A percentile compares a stretch with the other conserved stretches of the same genome.
Conservation (phyloP, 2,113 vertebrate species). For the Romanogobio albipinnatus region DNA sequence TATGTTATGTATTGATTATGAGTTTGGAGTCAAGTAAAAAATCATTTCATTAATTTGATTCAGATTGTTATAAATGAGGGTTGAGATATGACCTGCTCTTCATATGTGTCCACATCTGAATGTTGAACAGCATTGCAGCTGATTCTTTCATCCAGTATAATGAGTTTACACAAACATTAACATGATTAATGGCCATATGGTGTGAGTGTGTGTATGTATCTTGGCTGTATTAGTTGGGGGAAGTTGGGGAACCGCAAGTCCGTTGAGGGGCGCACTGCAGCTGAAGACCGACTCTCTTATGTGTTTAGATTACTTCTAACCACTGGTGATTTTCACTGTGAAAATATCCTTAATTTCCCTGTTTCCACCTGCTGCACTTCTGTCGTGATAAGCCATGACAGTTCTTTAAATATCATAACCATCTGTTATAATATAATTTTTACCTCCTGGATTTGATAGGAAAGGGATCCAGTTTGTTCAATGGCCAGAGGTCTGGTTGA, state of each 20-base stretch:
- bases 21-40: neutral
- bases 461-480: conserved; percentile 35
- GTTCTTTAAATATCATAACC: conserved; percentile 1
- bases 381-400: conserved; percentile 15
- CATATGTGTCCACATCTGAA: conserved; percentile 9
- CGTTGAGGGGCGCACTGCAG: conserved; percentile 38
- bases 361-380: conserved; percentile 45
- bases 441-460: conserved; percentile 22
- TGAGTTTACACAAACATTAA: conserved; percentile 23
- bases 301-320: conserved; percentile 29
- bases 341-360: conserved; percentile 19
- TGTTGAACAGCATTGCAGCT: neutral
- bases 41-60: neutral
- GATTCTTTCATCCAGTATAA: conserved; percentile 35
- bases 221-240: conserved; percentile 46
- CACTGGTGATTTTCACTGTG: conserved; percentile 6
- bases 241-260: conserved; percentile 33
- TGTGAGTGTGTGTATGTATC: conserved; percentile 49
- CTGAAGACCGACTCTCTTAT: conserved; percentile 18
- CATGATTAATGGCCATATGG: conserved; percentile 32
- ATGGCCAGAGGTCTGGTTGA: conserved; percentile 55
- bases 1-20: neutral
- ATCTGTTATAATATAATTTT: conserved; percentile 33
- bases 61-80: neutral
- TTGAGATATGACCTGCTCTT: neutral